Base-by-base conservation (phyloP, 2,113 vertebrate genomes). In the Isichthys henryi region DNA sequence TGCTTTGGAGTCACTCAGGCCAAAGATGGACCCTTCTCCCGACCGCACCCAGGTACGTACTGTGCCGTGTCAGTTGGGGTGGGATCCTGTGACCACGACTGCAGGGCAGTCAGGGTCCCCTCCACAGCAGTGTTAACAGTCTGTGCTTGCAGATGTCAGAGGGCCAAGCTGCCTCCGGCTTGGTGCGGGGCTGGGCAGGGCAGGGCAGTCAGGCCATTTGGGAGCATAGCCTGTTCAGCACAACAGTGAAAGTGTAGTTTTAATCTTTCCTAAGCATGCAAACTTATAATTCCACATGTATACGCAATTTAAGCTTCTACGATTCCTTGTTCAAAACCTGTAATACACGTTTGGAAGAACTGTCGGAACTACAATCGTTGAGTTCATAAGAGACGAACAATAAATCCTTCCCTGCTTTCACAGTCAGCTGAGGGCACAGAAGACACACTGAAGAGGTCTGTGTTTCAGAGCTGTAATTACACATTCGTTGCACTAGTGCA, bases 1-100 rank as follows among this genome's bases (percentile, higher is more conserved):
- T 99, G 98, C 94, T 99, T 99, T 88, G 98, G 98, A 92, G 98
- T 99, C 90, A 99, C 98, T 0, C 98, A 99, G 94, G 98, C 98
- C 70, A 99, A 99, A 94, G 98, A 99, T 93, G 98, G 98, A 90
- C 98, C 98, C 1, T 99, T 99, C 93, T 97, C 97, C 88, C 96
- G 98, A 94, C 98, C 98, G 90, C 98, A 99, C 92, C 98, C 98
- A 97, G 98, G 98, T 99, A 97, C 53, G 91, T 13, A 46, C 3
- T n/a, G 17, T 84, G 46, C 10, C 48, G 27, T 7, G 15, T 17
- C 43, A 31, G 70, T 35, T 3, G 35, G 35, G 74, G 74, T 13
- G 15, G 15, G 3, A 27, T n/a, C 62, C n/a, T 1, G 10, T 31
- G 62, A 13, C 13, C 10, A 70, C 3, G 62, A 31, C 62, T 31